phyloP scores from a whole-genome alignment of 1,140 invertebrate species.

The Zaprionus inermis region DNA sequence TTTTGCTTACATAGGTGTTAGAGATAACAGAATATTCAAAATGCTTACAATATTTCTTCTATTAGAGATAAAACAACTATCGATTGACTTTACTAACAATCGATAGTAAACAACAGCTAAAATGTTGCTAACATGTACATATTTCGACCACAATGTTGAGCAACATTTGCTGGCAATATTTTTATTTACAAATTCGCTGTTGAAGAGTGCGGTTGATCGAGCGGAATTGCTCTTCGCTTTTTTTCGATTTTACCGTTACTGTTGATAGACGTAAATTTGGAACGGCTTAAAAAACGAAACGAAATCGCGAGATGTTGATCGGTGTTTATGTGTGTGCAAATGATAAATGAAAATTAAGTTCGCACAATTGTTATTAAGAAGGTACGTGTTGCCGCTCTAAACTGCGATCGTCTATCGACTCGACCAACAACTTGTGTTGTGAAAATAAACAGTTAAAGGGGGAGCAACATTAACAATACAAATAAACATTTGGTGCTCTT shows the following conservation, averaged over 20 bases:
- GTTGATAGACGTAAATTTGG: slow-evolving; percentile 29
- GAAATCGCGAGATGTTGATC: slow-evolving; percentile 21
- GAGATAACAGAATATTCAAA: not conserved
- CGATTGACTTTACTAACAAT: not conserved
- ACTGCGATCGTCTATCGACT: not conserved
- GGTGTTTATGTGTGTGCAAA: slow-evolving; percentile 25
- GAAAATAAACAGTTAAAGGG: slow-evolving; percentile 13
- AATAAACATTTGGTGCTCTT: slow-evolving; percentile 33
- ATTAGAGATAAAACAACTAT: not conserved
- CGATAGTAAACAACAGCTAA: not conserved
- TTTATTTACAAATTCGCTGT: slow-evolving; percentile 41
- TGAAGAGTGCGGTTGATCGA: slow-evolving; percentile 41
- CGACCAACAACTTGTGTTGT: slow-evolving; percentile 1
- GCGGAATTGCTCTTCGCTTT: slow-evolving; percentile 17
- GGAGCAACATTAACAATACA: not conserved
- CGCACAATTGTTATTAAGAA: slow-evolving; percentile 21
- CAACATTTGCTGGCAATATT: slow-evolving; percentile 27
- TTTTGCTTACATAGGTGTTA: too few relatives aligned
- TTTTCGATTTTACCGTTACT: slow-evolving; percentile 44
- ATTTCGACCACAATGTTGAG: slow-evolving; percentile 23
- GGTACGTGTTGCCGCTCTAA: slow-evolving; percentile 17
- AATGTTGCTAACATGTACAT: slow-evolving; percentile 19
- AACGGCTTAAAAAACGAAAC: slow-evolving; percentile 12
- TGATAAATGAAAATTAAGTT: slow-evolving; percentile 1
- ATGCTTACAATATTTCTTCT: not conserved